Evolutionary conservation across 2,113 vertebrate species (phyloP).

Genomic region (Tychaedon coryphoeus): DNA sequence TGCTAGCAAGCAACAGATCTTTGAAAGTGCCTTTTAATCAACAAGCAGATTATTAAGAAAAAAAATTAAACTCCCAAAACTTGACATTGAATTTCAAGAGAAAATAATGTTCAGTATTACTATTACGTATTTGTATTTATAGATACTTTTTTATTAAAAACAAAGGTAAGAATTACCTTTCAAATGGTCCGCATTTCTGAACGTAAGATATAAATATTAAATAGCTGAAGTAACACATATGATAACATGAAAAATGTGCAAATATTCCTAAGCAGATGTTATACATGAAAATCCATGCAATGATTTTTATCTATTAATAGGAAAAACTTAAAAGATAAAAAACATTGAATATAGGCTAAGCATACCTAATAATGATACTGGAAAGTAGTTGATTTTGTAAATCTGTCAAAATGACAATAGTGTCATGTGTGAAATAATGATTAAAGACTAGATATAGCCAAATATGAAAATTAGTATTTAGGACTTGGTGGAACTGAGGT

Average conservation of each 20-base stretch:
- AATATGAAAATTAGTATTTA: neutral
- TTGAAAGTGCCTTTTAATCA: neutral
- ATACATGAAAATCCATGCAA: neutral
- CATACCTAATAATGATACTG: neutral
- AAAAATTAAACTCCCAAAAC: neutral
- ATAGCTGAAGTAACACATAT: neutral
- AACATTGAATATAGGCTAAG: neutral
- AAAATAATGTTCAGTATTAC: neutral
- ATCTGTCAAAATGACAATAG: neutral
- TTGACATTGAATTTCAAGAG: neutral
- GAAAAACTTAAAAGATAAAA: neutral
- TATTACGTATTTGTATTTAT: neutral
- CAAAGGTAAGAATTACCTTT: neutral
- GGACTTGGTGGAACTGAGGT: neutral
- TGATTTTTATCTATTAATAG: neutral
- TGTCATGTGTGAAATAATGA: neutral
- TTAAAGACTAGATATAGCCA: neutral
- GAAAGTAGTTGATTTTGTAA: neutral
- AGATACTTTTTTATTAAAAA: neutral
- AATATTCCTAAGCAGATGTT: too few species aligned
- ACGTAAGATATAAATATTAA: neutral
- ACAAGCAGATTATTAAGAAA: neutral
- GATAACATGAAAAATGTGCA: neutral
- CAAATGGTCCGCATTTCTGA: neutral
- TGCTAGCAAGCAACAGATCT: neutral